A percentile compares a stretch with the other conserved stretches of the same genome.
Conservation (phyloP, 1,140 invertebrate genomes). For the Drosophila hydei region DNA sequence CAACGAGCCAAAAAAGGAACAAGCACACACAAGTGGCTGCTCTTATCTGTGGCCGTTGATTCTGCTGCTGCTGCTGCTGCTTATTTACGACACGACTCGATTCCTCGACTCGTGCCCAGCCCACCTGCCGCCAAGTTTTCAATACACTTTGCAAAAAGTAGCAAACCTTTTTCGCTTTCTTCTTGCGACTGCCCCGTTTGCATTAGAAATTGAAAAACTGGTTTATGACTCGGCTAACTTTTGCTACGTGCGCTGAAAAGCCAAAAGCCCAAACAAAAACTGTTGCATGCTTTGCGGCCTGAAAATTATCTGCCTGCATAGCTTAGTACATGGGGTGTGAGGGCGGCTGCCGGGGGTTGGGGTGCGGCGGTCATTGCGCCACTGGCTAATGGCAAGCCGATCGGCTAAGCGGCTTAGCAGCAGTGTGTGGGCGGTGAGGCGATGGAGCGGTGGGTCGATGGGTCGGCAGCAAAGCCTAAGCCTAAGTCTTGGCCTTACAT, state of each 20-base stretch:
- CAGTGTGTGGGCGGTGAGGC: neutral
- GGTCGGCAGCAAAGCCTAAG: neutral
- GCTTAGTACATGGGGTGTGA: slow-evolving; percentile 10
- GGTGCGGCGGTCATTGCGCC: slow-evolving; percentile 19
- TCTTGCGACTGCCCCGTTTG: slow-evolving; percentile 15
- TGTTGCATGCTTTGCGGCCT: slow-evolving; percentile 77
- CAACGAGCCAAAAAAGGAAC: slow-evolving; percentile 29
- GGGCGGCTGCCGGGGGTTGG: slow-evolving; percentile 13
- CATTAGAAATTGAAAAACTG: slow-evolving; percentile 64
- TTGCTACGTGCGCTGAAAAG: slow-evolving; percentile 68
- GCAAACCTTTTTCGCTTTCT: slow-evolving; percentile 17
- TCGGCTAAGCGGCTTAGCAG: slow-evolving; percentile 43
- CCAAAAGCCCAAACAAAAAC: slow-evolving; percentile 47
- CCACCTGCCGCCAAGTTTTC: slow-evolving; percentile 37
- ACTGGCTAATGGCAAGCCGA: slow-evolving; percentile 36
- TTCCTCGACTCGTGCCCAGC: slow-evolving; percentile 1
- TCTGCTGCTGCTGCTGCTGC: slow-evolving; percentile 37
- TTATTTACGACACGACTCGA: slow-evolving; percentile 60
- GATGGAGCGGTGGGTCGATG: neutral
- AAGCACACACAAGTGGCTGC: slow-evolving; percentile 16
- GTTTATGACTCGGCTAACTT: slow-evolving; percentile 79
- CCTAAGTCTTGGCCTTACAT: slow-evolving; percentile 24
- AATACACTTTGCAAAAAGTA: slow-evolving; percentile 63
- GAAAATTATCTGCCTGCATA: slow-evolving; percentile 60
- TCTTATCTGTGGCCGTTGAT: slow-evolving; percentile 16